A percentile compares a stretch with the other conserved stretches of the same genome.
These are phyloP conservation scores for Rhinolophus sinicus DNA, from an alignment of 2,113 vertebrate species.

Conservation along the genomic window DNA sequence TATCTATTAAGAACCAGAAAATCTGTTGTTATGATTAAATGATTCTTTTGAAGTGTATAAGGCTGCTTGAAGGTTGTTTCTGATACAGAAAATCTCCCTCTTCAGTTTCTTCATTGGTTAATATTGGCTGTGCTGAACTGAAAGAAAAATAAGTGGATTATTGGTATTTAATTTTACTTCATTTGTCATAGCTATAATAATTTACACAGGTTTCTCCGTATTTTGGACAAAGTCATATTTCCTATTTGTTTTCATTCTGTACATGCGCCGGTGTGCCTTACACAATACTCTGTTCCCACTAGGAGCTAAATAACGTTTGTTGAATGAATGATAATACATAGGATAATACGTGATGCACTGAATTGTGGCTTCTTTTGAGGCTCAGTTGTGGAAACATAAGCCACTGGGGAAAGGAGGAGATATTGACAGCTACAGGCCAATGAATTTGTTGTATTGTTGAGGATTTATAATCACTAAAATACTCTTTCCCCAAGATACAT, in stretches of 20 bases:
- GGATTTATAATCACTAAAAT: not conserved
- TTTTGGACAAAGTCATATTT: not conserved
- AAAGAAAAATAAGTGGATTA: not conserved
- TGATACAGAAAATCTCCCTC: not conserved
- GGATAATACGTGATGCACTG: not conserved
- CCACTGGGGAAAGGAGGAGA: not conserved
- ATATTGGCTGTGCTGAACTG: not conserved
- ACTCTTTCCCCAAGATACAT: not conserved
- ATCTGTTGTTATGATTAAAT: not conserved
- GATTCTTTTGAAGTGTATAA: not conserved
- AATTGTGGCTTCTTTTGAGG: not conserved
- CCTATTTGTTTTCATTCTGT: not conserved
- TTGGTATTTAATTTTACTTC: slow-evolving; percentile 18
- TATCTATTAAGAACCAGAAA: not conserved
- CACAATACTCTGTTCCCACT: not conserved
- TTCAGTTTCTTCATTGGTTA: slow-evolving; percentile 17
- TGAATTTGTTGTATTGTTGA: not conserved
- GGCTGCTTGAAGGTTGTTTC: slow-evolving; percentile 9
- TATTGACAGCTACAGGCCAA: not conserved
- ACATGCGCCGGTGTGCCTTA: not conserved
- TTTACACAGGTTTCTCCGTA: not conserved
- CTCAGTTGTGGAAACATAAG: not conserved
- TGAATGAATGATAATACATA: not conserved
- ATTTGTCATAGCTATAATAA: not conserved
- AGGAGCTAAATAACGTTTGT: not conserved